Evolutionary conservation across 2,113 vertebrate genomes (phyloP).

Genomic region (Cyanoliseus patagonus): DNA sequence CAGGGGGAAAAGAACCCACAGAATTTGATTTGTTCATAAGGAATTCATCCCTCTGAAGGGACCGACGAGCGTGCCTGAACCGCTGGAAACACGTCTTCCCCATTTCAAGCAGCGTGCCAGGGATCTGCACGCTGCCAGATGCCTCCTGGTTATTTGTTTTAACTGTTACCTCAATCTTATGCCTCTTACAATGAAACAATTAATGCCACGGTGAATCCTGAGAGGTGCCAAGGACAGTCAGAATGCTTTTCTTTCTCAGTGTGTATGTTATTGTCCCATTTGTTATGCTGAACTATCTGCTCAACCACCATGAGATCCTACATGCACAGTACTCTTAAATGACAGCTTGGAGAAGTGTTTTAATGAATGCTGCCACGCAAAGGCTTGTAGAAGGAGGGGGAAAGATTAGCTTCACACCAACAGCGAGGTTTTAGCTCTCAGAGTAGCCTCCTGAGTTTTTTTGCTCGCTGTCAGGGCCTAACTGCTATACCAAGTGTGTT

Average conservation of each 20-base stretch:
- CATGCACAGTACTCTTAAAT: background rate
- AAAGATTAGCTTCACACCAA: slow-evolving; percentile 13
- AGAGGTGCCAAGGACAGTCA: background rate
- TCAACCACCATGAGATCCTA: background rate
- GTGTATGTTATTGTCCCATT: background rate
- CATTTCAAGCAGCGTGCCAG: background rate
- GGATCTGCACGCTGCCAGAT: slow-evolving; percentile 1
- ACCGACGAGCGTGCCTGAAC: slow-evolving; percentile 8
- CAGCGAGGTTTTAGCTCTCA: slow-evolving; percentile 4
- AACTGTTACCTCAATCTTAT: slow-evolving; percentile 51
- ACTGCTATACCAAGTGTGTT: slow-evolving; percentile 25
- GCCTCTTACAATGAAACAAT: slow-evolving; percentile 41
- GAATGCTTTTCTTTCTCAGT: background rate
- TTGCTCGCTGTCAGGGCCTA: slow-evolving; percentile 1
- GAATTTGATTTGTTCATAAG: slow-evolving; percentile 13
- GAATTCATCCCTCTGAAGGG: slow-evolving; percentile 41
- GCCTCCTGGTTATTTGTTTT: slow-evolving; percentile 59
- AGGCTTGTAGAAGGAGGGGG: slow-evolving; percentile 5
- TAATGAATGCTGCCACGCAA: background rate
- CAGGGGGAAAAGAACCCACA: background rate
- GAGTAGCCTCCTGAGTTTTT: background rate
- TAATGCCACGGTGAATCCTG: background rate
- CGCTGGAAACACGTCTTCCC: slow-evolving; percentile 44
- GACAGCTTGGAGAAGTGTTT: background rate
- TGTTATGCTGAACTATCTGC: background rate